Conservation (phyloP, 1,140 invertebrate genomes). For the Grapholita molesta region DNA sequence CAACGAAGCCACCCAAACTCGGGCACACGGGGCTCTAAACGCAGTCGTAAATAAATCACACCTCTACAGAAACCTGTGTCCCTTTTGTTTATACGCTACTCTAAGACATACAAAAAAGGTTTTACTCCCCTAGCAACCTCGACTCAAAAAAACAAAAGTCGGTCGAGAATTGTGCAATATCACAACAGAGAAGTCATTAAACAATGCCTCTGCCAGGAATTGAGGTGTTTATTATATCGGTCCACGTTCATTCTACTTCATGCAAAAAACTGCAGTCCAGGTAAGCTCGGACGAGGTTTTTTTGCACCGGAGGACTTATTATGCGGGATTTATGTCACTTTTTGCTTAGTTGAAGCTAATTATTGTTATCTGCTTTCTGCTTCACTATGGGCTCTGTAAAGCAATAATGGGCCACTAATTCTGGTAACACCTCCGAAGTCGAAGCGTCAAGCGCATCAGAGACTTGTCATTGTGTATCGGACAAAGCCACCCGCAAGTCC, state of each 20-base stretch:
- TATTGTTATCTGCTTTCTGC: slow-evolving; percentile 75
- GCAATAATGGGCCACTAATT: slow-evolving; percentile 75
- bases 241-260: slow-evolving; percentile 53
- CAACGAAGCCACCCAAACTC: slow-evolving; percentile 45
- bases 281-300: slow-evolving; percentile 59
- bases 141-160: slow-evolving; percentile 50
- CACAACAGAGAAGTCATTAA: slow-evolving; percentile 76
- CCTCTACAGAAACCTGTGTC: slow-evolving; percentile 60
- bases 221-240: slow-evolving; percentile 75
- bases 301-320: slow-evolving; percentile 64
- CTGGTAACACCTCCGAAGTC: slow-evolving; percentile 70
- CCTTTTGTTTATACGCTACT: slow-evolving; percentile 76
- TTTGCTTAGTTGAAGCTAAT: slow-evolving; percentile 73
- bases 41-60: slow-evolving; percentile 76
- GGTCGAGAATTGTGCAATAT: slow-evolving; percentile 72
- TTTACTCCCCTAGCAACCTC: slow-evolving; percentile 60
- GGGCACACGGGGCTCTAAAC: slow-evolving; percentile 57
- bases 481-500: slow-evolving; percentile 70
- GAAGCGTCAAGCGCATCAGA: slow-evolving; percentile 60
- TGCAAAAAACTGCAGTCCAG: slow-evolving; percentile 62
- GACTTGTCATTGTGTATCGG: slow-evolving; percentile 52
- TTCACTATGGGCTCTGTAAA: slow-evolving; percentile 65
- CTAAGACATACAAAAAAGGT: slow-evolving; percentile 65
- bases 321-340: slow-evolving; percentile 77
- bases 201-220: slow-evolving; percentile 72